phyloP scores from a whole-genome alignment of 2,888 invertebrate genomes.

The Hyposoter dolosus region DNA sequence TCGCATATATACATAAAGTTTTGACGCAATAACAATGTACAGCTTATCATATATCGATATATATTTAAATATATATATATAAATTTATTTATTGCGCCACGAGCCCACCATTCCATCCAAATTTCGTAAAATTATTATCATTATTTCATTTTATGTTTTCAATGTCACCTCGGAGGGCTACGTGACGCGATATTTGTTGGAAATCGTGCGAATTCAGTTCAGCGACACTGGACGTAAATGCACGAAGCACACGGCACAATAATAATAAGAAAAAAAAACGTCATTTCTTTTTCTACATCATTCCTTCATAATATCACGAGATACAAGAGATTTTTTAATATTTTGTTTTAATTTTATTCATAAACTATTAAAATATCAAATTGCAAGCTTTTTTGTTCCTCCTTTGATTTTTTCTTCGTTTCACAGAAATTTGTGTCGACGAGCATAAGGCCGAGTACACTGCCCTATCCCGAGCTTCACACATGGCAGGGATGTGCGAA shows the following conservation, averaged over 20 bases:
- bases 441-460: constrained; percentile 91
- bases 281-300: constrained; percentile 48
- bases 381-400: constrained; percentile 11
- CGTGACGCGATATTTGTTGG: constrained; percentile 69
- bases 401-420: neutral
- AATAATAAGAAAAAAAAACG: constrained; percentile 5
- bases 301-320: constrained; percentile 44
- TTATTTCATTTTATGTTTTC: constrained; percentile 31
- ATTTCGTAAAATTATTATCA: constrained; percentile 65
- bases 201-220: constrained; percentile 56
- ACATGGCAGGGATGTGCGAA: constrained; percentile 90
- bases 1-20: constrained; percentile 70
- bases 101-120: constrained; percentile 68
- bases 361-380: constrained; percentile 17
- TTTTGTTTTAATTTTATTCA: constrained; percentile 18
- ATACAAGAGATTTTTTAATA: constrained; percentile 14
- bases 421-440: constrained; percentile 95
- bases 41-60: constrained; percentile 41
- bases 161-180: constrained; percentile 38
- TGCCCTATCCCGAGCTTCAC: constrained; percentile 90
- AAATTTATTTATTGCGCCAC: constrained; percentile 50
- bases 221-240: constrained; percentile 31
- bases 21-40: constrained; percentile 70
- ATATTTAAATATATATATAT: constrained; percentile 25
- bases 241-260: constrained; percentile 21